A percentile compares a stretch with the other conserved stretches of the same genome.
These are phyloP conservation scores for Drosophila bunnanda DNA, from an alignment of 2,888 invertebrate species.

Conservation along the genomic window DNA sequence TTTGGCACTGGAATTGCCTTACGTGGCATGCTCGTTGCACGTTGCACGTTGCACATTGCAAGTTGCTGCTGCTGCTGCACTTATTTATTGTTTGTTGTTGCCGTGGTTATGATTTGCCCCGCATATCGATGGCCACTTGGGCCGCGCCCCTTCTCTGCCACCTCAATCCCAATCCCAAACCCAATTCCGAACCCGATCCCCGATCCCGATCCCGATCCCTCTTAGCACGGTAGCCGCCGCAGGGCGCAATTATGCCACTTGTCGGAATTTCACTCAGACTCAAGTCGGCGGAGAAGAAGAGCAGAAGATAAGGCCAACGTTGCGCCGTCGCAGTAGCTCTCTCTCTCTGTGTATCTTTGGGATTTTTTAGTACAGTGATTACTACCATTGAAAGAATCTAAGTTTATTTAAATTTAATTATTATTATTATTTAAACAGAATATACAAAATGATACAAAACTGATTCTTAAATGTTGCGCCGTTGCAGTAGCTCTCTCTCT, in stretches of 20 bases:
- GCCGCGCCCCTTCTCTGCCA: constrained; percentile 1
- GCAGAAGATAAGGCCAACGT: constrained; percentile 26
- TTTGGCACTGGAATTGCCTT: constrained; percentile 61
- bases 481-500: too few species aligned
- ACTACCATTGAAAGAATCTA: neutral
- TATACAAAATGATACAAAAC: neutral
- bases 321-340: constrained; percentile 41
- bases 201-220: constrained; percentile 46
- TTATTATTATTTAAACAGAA: neutral
- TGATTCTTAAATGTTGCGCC: too few species aligned
- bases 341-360: constrained; percentile 15
- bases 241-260: constrained; percentile 82
- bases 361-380: constrained; percentile 8
- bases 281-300: constrained; percentile 10
- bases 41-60: constrained; percentile 32
- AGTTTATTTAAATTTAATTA: neutral
- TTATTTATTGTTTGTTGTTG: constrained; percentile 80
- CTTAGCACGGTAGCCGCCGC: constrained; percentile 77
- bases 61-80: constrained; percentile 53
- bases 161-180: constrained; percentile 12
- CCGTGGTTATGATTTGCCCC: constrained; percentile 74
- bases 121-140: constrained; percentile 53
- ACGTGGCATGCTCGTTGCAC: constrained; percentile 49
- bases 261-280: constrained; percentile 78
- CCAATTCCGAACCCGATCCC: constrained; percentile 43